Evolutionary conservation across 2,888 invertebrate species (phyloP).

Genomic region (Cerastis rubricosa): DNA sequence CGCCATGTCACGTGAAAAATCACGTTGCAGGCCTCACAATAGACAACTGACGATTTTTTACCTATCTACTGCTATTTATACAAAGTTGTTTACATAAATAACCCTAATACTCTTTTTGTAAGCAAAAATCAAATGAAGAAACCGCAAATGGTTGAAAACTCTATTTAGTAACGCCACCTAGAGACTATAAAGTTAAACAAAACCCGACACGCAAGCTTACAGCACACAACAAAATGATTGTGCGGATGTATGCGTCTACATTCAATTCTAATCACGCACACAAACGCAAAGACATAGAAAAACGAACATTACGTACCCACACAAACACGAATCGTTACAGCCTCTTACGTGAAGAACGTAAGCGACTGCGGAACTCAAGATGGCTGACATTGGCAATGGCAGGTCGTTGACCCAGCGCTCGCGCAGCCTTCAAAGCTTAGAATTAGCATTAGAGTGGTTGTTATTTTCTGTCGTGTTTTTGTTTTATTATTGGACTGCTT

Average conservation of each 20-base stretch:
- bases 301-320: constrained; percentile 88
- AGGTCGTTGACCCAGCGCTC: constrained; percentile 86
- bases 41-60: constrained; percentile 10
- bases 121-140: constrained; percentile 45
- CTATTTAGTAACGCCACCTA: constrained; percentile 71
- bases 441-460: constrained; percentile 89
- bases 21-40: constrained; percentile 43
- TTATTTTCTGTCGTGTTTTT: constrained; percentile 86
- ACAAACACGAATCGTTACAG: constrained; percentile 86
- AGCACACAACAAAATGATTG: constrained; percentile 71
- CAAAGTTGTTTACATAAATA: constrained; percentile 17
- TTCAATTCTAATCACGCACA: constrained; percentile 84
- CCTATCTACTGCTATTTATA: constrained; percentile 24
- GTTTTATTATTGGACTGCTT: constrained; percentile 77
- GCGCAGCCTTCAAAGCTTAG: constrained; percentile 90
- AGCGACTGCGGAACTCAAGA: constrained; percentile 90
- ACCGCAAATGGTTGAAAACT: constrained; percentile 40
- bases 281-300: constrained; percentile 83
- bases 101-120: constrained; percentile 26
- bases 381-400: constrained; percentile 91
- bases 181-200: constrained; percentile 64
- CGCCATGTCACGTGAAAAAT: constrained; percentile 34
- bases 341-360: constrained; percentile 90
- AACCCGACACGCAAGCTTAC: constrained; percentile 68
- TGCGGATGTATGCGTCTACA: constrained; percentile 71